Conservation (phyloP, 2,113 vertebrate genomes). For the Ovibos moschatus region DNA sequence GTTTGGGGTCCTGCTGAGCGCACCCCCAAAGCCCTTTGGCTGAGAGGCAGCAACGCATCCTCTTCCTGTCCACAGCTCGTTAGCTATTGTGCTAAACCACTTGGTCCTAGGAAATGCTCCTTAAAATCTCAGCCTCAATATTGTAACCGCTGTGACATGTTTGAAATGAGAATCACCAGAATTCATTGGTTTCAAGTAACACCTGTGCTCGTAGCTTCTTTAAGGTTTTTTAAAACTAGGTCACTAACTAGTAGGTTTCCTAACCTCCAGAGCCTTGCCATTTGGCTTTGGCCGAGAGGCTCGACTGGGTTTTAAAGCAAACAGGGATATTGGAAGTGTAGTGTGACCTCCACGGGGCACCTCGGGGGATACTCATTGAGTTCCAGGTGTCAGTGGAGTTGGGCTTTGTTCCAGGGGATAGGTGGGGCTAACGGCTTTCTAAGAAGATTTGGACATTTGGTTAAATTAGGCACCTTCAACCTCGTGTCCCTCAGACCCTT, state of each 20-base stretch:
- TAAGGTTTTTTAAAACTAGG: not conserved
- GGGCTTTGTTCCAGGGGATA: not conserved
- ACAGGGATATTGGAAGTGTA: not conserved
- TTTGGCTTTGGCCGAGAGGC: not conserved
- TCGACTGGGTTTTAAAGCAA: not conserved
- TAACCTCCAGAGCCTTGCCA: not conserved
- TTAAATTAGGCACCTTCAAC: not conserved
- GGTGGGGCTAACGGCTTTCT: not conserved
- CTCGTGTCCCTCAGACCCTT: not conserved
- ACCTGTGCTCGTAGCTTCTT: not conserved
- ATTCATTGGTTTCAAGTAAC: not conserved
- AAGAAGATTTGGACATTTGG: not conserved
- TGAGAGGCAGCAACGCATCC: rapidly evolving
- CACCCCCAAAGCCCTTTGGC: not conserved
- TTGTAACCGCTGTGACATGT: not conserved
- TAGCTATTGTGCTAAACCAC: not conserved
- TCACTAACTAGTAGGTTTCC: not conserved
- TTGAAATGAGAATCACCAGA: not conserved
- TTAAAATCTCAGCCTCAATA: not conserved
- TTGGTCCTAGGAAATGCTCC: not conserved
- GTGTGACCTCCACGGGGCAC: not conserved
- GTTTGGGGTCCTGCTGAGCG: not conserved
- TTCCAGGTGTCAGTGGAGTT: not conserved
- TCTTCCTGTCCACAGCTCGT: not conserved
- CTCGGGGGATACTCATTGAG: not conserved